phyloP scores from a whole-genome alignment of 2,888 invertebrate genomes.

The Scotopteryx bipunctaria region DNA sequence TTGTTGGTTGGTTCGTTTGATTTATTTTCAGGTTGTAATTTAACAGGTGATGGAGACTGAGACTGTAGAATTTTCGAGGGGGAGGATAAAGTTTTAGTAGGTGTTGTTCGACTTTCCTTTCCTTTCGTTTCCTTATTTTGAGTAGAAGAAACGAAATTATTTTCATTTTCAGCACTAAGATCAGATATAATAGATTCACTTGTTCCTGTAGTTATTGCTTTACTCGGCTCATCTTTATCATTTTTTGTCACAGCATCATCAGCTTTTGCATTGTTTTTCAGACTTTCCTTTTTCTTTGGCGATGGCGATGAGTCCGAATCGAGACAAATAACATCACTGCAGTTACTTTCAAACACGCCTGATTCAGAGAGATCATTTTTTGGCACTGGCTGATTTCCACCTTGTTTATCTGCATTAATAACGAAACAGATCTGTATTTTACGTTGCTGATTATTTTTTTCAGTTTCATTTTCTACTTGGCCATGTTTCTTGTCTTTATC shows the following conservation, averaged over 20 bases:
- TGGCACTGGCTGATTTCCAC: conserved; percentile 20
- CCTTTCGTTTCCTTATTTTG: conserved; percentile 1
- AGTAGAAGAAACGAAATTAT: conserved; percentile 2
- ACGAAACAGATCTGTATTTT: conserved; percentile 70
- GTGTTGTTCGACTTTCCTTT: conserved; percentile 2
- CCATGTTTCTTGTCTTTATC: conserved; percentile 44
- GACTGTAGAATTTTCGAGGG: conserved; percentile 2
- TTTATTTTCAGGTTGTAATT: not conserved
- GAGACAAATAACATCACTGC: conserved; percentile 22
- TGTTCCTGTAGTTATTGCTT: not conserved
- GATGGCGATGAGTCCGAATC: conserved; percentile 26
- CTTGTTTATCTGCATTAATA: conserved; percentile 49
- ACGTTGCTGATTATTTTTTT: conserved; percentile 49
- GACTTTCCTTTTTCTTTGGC: conserved; percentile 16
- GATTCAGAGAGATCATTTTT: conserved; percentile 52
- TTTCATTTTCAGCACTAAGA: not conserved
- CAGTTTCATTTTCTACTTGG: conserved; percentile 36
- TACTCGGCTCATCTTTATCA: not conserved
- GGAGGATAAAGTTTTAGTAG: conserved; percentile 3
- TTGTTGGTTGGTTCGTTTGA: conserved; percentile 29
- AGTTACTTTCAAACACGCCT: conserved; percentile 53
- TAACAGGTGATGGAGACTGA: not conserved
- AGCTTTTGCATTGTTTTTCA: conserved; percentile 4
- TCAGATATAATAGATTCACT: not conserved
- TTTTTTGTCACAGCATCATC: conserved; percentile 5